phyloP scores from a whole-genome alignment of 2,113 vertebrate genomes.

The Acanthochromis polyacanthus region DNA sequence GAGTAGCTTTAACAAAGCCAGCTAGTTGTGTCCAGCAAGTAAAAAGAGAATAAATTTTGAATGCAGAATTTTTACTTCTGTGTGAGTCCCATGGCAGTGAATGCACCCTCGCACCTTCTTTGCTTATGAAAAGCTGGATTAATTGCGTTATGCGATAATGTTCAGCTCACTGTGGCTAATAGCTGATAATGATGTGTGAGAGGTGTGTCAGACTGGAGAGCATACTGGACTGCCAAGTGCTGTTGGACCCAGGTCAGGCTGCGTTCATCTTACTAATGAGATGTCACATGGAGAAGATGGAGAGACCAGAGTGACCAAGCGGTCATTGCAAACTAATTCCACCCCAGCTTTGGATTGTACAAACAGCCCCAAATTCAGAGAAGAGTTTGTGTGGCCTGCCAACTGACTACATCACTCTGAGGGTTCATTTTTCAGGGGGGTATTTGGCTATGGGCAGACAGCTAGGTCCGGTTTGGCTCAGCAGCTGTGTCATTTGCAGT shows the following conservation, averaged over 20 bases:
- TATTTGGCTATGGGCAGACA: constrained; percentile 61
- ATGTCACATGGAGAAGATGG: constrained; percentile 80
- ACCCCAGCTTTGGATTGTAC: constrained; percentile 65
- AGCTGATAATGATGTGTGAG: constrained; percentile 85
- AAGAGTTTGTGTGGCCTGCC: constrained; percentile 65
- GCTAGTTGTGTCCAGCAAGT: background rate
- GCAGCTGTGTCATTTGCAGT: constrained; percentile 50
- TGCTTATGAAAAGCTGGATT: constrained; percentile 77
- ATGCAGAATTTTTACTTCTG: constrained; percentile 12
- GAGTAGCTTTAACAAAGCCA: background rate
- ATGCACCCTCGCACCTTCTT: constrained; percentile 42
- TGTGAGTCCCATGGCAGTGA: background rate
- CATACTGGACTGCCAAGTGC: constrained; percentile 77
- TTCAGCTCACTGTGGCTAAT: constrained; percentile 81
- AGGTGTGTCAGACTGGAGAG: constrained; percentile 77
- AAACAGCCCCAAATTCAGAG: constrained; percentile 73
- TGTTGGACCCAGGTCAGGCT: constrained; percentile 79
- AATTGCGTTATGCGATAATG: constrained; percentile 67
- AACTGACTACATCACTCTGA: constrained; percentile 78
- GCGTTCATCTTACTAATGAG: constrained; percentile 85
- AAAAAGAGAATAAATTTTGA: background rate
- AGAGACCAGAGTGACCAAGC: constrained; percentile 72
- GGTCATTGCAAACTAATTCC: constrained; percentile 75
- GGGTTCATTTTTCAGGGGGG: constrained; percentile 78
- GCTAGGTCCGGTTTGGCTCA: constrained; percentile 50